Evolutionary conservation across 2,113 vertebrate genomes (phyloP).

Genomic region (Phyllostomus discolor): DNA sequence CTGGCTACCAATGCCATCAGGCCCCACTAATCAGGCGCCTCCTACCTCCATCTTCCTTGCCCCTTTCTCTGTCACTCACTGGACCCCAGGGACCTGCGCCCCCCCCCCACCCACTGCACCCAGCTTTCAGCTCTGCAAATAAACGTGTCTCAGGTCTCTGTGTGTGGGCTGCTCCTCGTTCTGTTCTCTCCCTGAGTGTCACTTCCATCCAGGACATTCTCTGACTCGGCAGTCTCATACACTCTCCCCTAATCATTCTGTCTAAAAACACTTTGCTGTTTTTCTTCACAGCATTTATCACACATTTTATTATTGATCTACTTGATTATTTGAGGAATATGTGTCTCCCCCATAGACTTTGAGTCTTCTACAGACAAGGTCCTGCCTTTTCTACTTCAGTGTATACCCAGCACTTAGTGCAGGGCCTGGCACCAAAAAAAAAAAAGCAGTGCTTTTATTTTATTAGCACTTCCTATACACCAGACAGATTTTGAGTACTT

Average conservation of each 20-base stretch:
- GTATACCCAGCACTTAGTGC: neutral
- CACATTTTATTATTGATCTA: neutral
- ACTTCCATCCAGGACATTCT: neutral
- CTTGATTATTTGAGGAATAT: neutral
- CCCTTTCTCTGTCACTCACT: neutral
- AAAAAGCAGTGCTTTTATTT: too few species aligned
- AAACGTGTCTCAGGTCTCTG: neutral
- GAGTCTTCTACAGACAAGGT: neutral
- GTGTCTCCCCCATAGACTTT: neutral
- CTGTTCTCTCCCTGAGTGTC: neutral
- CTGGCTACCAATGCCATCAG: neutral
- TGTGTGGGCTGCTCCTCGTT: rapidly evolving
- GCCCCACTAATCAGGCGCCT: too few species aligned
- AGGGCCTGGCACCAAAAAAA: neutral
- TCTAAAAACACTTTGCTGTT: neutral
- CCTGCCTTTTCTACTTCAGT: neutral
- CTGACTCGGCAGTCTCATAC: neutral
- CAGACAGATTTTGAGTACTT: neutral
- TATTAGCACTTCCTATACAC: neutral
- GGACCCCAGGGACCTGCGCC: too few species aligned
- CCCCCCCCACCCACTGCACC: too few species aligned
- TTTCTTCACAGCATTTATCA: neutral
- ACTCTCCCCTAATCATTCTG: neutral
- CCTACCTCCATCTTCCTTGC: neutral
- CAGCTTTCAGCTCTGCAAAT: neutral